phyloP scores from a whole-genome alignment of 2,888 invertebrate species.

The Pantelozetes paolii region DNA sequence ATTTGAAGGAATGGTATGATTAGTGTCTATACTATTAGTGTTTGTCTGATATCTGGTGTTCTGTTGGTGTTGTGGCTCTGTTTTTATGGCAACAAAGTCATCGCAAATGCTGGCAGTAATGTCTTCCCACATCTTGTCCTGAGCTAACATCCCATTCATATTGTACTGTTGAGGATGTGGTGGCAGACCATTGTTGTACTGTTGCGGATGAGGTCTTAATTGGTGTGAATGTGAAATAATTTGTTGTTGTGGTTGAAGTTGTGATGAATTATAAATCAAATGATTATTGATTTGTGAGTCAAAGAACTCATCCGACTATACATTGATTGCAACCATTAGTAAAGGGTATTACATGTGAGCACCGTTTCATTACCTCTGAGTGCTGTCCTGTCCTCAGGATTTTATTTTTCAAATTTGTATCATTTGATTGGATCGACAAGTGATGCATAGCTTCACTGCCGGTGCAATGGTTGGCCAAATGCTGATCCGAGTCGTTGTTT shows the following conservation, averaged over 20 bases:
- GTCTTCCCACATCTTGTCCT: slow-evolving; percentile 40
- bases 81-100: slow-evolving; percentile 36
- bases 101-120: slow-evolving; percentile 39
- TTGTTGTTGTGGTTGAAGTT: slow-evolving; percentile 30
- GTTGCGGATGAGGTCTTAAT: slow-evolving; percentile 33
- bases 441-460: slow-evolving; percentile 31
- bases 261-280: slow-evolving; percentile 17
- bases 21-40: background rate
- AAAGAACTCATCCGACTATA: slow-evolving; percentile 35
- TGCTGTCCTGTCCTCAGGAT: slow-evolving; percentile 9
- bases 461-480: background rate
- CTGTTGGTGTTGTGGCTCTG: slow-evolving; percentile 19
- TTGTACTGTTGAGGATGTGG: slow-evolving; percentile 5
- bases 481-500: slow-evolving; percentile 15
- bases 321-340: no score
- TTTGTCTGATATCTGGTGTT: slow-evolving; percentile 14
- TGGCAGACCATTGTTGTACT: slow-evolving; percentile 14
- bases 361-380: slow-evolving; percentile 23
- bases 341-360: no score
- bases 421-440: slow-evolving; percentile 15
- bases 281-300: slow-evolving; percentile 23
- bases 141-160: slow-evolving; percentile 28
- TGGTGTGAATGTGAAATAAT: slow-evolving; percentile 23
- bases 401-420: slow-evolving; percentile 14
- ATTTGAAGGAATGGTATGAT: background rate